Evolutionary conservation across 2,797 vertebrate species (phyloP).

Genomic region (Aldrovandia affinis): DNA sequence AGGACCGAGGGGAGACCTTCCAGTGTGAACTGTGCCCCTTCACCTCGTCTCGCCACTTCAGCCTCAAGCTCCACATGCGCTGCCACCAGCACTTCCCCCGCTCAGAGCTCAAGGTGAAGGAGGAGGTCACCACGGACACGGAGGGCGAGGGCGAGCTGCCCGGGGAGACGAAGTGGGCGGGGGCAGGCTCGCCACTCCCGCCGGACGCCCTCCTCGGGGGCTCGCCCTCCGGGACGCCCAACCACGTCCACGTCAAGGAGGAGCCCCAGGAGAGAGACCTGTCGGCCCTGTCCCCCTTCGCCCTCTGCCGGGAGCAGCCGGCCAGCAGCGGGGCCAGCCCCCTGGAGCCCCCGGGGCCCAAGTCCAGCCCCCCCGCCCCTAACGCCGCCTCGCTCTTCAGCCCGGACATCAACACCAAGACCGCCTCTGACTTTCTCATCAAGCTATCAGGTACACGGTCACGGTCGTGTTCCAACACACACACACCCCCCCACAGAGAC

Average conservation of each 20-base stretch:
- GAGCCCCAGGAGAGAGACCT: slow-evolving; percentile 77
- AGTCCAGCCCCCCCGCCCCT: slow-evolving; percentile 35
- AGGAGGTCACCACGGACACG: slow-evolving; percentile 91
- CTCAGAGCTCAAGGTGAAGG: slow-evolving; percentile 96
- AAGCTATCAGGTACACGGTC: slow-evolving; percentile 90
- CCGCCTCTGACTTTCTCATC: slow-evolving; percentile 97
- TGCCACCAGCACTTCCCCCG: slow-evolving; percentile 94
- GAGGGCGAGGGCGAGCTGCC: slow-evolving; percentile 85
- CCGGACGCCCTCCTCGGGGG: slow-evolving; percentile 64
- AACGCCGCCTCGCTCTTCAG: slow-evolving; percentile 77
- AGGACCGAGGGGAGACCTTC: slow-evolving; percentile 98
- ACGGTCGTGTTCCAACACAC: not conserved
- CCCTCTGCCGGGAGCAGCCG: slow-evolving; percentile 69
- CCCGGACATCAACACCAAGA: slow-evolving; percentile 97
- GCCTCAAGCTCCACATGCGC: slow-evolving; percentile 86
- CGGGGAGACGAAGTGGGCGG: slow-evolving; percentile 73
- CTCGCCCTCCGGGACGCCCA: slow-evolving; percentile 75
- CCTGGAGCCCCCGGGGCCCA: slow-evolving; percentile 67
- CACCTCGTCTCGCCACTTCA: slow-evolving; percentile 84
- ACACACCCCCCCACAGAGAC: not conserved
- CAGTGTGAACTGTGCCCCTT: slow-evolving; percentile 87
- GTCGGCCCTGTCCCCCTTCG: slow-evolving; percentile 67
- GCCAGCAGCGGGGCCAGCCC: slow-evolving; percentile 67
- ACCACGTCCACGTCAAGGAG: slow-evolving; percentile 85
- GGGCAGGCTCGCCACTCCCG: slow-evolving; percentile 72